Base-by-base conservation (phyloP, 2,888 invertebrate genomes). In the Ceramica pisi region DNA sequence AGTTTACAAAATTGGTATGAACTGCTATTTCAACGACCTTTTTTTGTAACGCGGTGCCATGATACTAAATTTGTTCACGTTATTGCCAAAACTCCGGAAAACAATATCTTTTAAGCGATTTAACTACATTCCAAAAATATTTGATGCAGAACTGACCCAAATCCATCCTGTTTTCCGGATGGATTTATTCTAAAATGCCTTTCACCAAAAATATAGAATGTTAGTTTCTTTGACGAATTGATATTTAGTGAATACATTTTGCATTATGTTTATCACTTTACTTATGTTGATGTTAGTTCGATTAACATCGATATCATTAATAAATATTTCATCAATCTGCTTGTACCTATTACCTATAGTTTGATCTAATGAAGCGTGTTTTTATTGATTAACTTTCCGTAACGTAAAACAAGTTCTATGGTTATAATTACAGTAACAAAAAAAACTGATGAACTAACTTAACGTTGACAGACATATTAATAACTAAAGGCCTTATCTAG, bases 301-400 rank as follows among this genome's bases (percentile, higher is more conserved):
- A 38, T 68, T 26, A 67, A 56, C 55, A n/a, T 31, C 44, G 6
- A 55, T 12, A 53, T 59, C n/a, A 57, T 51, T 63, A 59, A 63
- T 66, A 21, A 21, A 64, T 67, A 51, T 66, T 51, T 51, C n/a
- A 70, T 68, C 53, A 55, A 67, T 70, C 59, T 67, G 26, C 3
- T 3, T 19, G 46, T 19, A n/a, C n/a, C n/a, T n/a, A 46, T 46
- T 5, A 31, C n/a, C n/a, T 4, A 41, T 12, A 1, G 3, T 12
- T 46, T 8, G 44, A 41, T 41, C 41, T 44, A 44, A 44, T 44
- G 16, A 44, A 16, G 44, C 31, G 50, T 59, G 35, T 60, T 23
- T 46, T 68, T 63, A 82, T 80, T 66, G 63, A 73, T 76, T 2
- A 31, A 71, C 21, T 72, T 21, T 35, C 14, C 1, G 2, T 44